A percentile compares a stretch with the other conserved stretches of the same genome.
Conservation (phyloP, 2,113 vertebrate genomes). For the Picathartes gymnocephalus region DNA sequence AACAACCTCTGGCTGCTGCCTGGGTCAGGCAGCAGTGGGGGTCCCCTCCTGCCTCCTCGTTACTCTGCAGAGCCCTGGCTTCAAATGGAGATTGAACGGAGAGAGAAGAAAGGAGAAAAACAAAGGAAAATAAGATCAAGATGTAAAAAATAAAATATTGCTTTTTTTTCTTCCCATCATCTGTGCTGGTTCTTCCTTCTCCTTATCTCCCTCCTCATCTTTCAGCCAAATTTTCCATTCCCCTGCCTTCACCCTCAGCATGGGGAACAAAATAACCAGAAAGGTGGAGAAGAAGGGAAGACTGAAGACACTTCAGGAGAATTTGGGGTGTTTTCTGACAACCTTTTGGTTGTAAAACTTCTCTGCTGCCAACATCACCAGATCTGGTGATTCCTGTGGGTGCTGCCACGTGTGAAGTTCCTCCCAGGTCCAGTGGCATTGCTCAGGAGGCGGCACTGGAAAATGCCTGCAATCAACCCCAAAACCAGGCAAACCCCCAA, state of each 20-base stretch:
- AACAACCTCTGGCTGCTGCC: neutral
- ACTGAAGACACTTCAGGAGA: neutral
- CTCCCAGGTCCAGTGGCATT: neutral
- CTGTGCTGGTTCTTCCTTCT: neutral
- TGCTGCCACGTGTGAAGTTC: neutral
- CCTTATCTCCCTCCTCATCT: neutral
- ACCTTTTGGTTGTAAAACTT: neutral
- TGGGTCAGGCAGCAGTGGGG: neutral
- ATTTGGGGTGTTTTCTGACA: neutral
- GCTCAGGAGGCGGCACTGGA: neutral
- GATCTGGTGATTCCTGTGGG: neutral
- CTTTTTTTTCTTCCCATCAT: neutral
- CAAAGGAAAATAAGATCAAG: neutral
- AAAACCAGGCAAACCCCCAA: neutral
- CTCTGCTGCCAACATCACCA: accelerated
- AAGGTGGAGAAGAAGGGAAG: neutral
- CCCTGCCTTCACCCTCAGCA: neutral
- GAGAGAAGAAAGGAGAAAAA: neutral
- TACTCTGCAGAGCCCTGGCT: neutral
- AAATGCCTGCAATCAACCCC: neutral
- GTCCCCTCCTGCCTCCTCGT: neutral
- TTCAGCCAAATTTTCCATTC: neutral
- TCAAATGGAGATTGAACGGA: neutral
- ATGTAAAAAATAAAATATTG: neutral
- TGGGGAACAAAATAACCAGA: neutral